Conservation (phyloP, 2,113 vertebrate genomes). For the Myotis brandtii region DNA sequence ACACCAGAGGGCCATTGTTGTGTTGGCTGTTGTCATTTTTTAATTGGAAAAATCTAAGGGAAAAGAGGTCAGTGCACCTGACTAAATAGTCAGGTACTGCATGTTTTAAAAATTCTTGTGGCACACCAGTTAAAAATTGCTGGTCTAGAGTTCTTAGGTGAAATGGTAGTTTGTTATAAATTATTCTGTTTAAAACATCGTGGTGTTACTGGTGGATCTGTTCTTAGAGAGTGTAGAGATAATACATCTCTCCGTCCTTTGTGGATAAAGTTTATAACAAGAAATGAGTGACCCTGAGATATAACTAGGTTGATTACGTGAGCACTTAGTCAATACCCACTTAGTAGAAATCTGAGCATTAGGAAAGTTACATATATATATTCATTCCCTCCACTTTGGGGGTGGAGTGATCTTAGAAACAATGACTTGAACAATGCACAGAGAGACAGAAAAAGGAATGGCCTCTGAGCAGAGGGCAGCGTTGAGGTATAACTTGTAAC, state of each 20-base stretch:
- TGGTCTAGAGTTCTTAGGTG: background rate
- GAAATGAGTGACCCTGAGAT: background rate
- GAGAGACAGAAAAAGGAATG: background rate
- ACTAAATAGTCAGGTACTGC: background rate
- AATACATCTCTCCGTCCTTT: background rate
- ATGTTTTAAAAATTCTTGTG: background rate
- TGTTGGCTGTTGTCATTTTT: background rate
- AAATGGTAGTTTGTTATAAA: conserved; percentile 25
- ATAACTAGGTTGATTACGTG: background rate
- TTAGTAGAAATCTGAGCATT: background rate
- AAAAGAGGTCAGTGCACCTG: background rate
- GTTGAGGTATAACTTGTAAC: background rate
- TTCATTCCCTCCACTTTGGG: background rate
- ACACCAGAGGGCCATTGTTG: background rate
- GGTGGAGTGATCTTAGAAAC: background rate
- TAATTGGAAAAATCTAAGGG: background rate
- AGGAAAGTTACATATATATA: background rate
- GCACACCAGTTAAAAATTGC: background rate
- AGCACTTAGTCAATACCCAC: background rate
- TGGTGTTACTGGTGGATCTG: background rate
- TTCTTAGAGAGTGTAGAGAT: background rate
- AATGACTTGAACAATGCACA: background rate
- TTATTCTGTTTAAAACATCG: background rate
- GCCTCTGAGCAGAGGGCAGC: background rate
- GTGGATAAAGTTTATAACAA: background rate